phyloP scores from a whole-genome alignment of 2,113 vertebrate genomes.

The Hydropotes inermis region DNA sequence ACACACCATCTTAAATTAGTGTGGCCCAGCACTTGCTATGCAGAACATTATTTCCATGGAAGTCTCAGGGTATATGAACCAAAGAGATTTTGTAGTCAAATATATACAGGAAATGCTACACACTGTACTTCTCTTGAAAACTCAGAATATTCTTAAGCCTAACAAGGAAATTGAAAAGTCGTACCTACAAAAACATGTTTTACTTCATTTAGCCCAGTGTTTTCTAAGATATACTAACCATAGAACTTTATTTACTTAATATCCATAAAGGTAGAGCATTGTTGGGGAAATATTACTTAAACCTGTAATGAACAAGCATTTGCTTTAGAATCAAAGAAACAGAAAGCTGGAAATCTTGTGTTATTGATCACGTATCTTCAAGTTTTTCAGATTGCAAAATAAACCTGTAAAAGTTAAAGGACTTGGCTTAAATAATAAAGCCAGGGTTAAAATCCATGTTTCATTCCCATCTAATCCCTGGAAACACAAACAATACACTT shows the following conservation, averaged over 20 bases:
- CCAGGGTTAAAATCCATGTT: conserved; percentile 10
- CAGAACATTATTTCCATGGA: neutral
- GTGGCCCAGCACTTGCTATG: neutral
- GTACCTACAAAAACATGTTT: neutral
- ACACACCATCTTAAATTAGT: conserved; percentile 12
- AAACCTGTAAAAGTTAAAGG: neutral
- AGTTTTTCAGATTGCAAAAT: neutral
- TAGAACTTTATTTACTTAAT: neutral
- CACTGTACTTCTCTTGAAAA: neutral
- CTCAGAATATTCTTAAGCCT: neutral
- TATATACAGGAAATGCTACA: neutral
- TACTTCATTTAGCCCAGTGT: neutral
- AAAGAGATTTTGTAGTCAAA: neutral
- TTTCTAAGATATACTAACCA: neutral
- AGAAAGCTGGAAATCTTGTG: neutral
- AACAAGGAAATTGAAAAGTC: conserved; percentile 19
- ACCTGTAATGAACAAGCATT: neutral
- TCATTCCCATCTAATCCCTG: neutral
- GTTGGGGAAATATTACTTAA: neutral
- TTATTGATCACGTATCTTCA: neutral
- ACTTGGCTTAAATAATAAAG: neutral
- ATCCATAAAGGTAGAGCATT: neutral
- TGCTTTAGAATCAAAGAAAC: neutral
- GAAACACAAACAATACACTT: neutral
- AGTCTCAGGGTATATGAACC: neutral